These are phyloP conservation scores for Neosilurus mollespiculum DNA, from an alignment of 2,797 vertebrate species.

Conservation along the genomic window DNA sequence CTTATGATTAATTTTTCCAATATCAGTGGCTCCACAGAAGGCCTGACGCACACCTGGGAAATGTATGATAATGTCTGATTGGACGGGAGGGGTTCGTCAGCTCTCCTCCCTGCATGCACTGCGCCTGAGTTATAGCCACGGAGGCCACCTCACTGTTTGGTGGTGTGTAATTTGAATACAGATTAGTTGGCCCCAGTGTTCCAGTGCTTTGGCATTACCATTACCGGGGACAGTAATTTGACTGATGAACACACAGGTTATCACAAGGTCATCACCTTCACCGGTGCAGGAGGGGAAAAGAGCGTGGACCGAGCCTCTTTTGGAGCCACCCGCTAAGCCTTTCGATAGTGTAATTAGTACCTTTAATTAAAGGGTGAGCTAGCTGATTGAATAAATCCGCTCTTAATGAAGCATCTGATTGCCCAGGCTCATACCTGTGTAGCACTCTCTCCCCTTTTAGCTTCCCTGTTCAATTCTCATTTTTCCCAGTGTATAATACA, in stretches of 20 bases:
- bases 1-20: conserved; percentile 88
- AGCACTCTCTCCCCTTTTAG: conserved; percentile 32
- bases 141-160: conserved; percentile 75
- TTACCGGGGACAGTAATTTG: conserved; percentile 87
- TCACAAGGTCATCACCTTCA: conserved; percentile 89
- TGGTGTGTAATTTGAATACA: conserved; percentile 91
- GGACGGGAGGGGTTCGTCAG: conserved; percentile 71
- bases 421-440: conserved; percentile 62
- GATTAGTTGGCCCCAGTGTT: conserved; percentile 86
- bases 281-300: conserved; percentile 63
- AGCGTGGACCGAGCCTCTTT: conserved; percentile 64
- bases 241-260: conserved; percentile 91
- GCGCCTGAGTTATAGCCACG: conserved; percentile 83
- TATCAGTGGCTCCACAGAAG: conserved; percentile 77
- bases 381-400: conserved; percentile 89
- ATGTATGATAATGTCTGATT: conserved; percentile 85
- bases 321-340: conserved; percentile 74
- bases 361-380: conserved; percentile 86
- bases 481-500: neutral
- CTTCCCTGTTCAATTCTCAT: neutral
- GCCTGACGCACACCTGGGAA: conserved; percentile 83
- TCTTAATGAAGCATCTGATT: conserved; percentile 83
- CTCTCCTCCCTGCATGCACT: conserved; percentile 72
- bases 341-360: conserved; percentile 85
- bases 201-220: conserved; percentile 84